Conservation (phyloP, 2,888 invertebrate species). For the Morpho helenor region DNA sequence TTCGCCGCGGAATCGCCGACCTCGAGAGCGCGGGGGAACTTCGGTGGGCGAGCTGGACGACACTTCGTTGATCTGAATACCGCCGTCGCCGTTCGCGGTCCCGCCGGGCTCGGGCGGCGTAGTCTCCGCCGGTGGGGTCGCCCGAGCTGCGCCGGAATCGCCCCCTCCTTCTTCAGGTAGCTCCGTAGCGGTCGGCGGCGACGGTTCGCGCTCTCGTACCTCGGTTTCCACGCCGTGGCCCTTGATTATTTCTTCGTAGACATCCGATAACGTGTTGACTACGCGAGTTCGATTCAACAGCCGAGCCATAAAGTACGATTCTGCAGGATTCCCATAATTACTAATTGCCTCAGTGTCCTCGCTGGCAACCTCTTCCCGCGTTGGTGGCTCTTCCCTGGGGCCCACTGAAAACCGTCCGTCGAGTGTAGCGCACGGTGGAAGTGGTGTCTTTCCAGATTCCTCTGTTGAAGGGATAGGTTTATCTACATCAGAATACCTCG, state of each 20-base stretch:
- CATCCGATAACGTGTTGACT: conserved; percentile 60
- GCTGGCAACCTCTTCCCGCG: conserved; percentile 30
- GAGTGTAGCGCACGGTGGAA: conserved; percentile 57
- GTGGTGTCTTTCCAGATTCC: conserved; percentile 37
- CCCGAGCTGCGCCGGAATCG: conserved; percentile 27
- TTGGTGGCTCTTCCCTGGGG: conserved; percentile 32
- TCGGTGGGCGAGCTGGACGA: conserved; percentile 81
- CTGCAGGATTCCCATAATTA: conserved; percentile 71
- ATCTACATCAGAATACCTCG: conserved; percentile 65
- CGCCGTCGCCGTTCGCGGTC: conserved; percentile 46
- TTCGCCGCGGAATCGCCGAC: conserved; percentile 43
- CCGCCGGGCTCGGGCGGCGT: conserved; percentile 23
- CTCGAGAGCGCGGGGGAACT: conserved; percentile 49
- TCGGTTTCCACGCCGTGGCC: conserved; percentile 26
- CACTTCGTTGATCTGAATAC: conserved; percentile 84
- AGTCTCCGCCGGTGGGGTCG: conserved; percentile 28
- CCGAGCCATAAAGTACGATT: conserved; percentile 71
- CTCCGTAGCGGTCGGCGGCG: conserved; percentile 20
- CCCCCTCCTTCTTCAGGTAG: conserved; percentile 20
- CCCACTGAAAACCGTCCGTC: conserved; percentile 50
- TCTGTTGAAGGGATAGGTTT: conserved; percentile 39
- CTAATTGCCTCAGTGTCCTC: conserved; percentile 47
- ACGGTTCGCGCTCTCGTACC: conserved; percentile 25
- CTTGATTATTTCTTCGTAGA: conserved; percentile 57
- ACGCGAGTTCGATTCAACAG: conserved; percentile 59